Conservation (phyloP, 2,888 invertebrate species). For the Drosophila testacea region DNA sequence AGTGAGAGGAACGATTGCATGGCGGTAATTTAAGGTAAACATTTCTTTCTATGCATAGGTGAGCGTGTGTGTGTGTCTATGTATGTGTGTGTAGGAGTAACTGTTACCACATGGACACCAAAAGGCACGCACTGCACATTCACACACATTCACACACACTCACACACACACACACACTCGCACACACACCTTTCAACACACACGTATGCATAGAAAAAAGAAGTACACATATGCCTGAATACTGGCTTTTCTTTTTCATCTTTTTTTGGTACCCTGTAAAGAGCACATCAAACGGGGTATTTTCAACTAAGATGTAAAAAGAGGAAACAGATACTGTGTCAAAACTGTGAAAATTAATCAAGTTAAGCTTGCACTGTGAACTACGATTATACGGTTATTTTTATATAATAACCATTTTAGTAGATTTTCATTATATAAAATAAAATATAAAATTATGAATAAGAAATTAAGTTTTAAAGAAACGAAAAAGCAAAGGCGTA, state of each 20-base stretch:
- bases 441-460: too few relatives aligned
- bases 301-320: background rate
- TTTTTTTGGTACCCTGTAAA: constrained; percentile 22
- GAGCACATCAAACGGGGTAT: background rate
- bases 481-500: too few relatives aligned
- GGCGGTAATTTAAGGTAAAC: constrained; percentile 74
- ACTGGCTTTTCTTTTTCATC: background rate
- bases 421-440: too few relatives aligned
- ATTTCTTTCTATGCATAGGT: constrained; percentile 70
- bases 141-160: constrained; percentile 34
- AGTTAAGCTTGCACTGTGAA: too few relatives aligned
- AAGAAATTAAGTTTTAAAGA: too few relatives aligned
- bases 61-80: constrained; percentile 20
- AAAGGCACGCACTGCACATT: constrained; percentile 58
- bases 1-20: constrained; percentile 29
- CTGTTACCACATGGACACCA: constrained; percentile 60
- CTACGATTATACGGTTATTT: too few relatives aligned
- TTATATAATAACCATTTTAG: too few relatives aligned
- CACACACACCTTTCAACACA: constrained; percentile 6
- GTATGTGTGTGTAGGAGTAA: constrained; percentile 31
- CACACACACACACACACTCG: constrained; percentile 31
- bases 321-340: too few relatives aligned
- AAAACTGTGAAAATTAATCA: too few relatives aligned
- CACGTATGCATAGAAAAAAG: constrained; percentile 13
- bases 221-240: constrained; percentile 23